phyloP scores from a whole-genome alignment of 1,140 invertebrate genomes.

The Pachypeltis micranthus region DNA sequence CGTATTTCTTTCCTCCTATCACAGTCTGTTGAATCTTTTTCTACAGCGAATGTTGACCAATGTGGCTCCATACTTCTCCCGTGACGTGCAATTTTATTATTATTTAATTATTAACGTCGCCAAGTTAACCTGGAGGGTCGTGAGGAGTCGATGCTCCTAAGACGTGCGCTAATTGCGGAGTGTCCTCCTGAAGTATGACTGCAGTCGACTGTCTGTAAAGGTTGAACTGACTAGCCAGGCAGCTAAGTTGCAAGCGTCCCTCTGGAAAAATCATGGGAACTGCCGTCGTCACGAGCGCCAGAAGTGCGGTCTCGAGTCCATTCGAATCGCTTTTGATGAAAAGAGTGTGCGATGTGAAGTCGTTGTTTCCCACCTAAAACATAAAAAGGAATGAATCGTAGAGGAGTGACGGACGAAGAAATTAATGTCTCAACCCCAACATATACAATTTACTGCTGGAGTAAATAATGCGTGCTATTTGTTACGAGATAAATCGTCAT shows the following conservation, averaged over 20 bases:
- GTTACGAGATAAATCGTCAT: no score
- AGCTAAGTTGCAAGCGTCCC: conserved; percentile 35
- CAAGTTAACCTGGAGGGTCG: neutral
- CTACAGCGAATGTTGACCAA: neutral
- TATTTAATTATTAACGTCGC: neutral
- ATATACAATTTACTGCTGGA: no score
- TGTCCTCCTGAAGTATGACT: conserved; percentile 35
- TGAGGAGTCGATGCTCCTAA: conserved; percentile 34
- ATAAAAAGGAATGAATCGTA: neutral
- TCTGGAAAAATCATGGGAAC: conserved; percentile 34
- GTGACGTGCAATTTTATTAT: neutral
- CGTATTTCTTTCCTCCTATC: neutral
- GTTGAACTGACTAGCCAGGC: conserved; percentile 37
- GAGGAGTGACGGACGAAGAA: neutral
- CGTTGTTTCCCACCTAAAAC: conserved; percentile 13
- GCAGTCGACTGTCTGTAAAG: conserved; percentile 33
- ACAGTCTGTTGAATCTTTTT: neutral
- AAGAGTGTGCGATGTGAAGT: neutral
- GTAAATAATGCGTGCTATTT: no score
- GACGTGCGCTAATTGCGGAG: conserved; percentile 36
- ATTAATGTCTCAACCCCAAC: no score
- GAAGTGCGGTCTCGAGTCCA: conserved; percentile 1
- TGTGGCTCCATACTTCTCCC: neutral
- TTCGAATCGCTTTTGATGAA: conserved; percentile 7
- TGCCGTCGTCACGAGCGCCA: conserved; percentile 21